phyloP scores from a whole-genome alignment of 2,113 vertebrate species.

The Otus sunia region DNA sequence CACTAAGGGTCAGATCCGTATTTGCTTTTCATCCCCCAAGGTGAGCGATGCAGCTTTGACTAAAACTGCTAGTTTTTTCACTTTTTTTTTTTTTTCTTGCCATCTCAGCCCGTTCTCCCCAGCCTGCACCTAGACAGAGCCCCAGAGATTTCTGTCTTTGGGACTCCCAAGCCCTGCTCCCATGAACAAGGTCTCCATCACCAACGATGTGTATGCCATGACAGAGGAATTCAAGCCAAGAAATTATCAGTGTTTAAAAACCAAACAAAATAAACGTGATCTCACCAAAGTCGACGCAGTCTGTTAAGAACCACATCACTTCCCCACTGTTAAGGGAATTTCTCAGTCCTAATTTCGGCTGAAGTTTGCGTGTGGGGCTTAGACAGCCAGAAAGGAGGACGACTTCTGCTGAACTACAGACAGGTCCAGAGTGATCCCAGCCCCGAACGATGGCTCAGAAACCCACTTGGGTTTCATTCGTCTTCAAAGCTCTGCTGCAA shows the following conservation, averaged over 20 bases:
- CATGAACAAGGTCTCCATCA: background rate
- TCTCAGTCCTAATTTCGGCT: background rate
- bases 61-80: background rate
- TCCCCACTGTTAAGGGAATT: background rate
- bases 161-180: background rate
- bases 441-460: accelerated
- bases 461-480: accelerated
- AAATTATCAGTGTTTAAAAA: background rate
- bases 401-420: background rate
- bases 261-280: accelerated
- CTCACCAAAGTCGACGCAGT: accelerated
- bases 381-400: background rate
- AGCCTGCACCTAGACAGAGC: background rate
- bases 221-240: background rate
- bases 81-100: background rate
- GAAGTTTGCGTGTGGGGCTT: background rate
- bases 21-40: background rate
- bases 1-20: background rate
- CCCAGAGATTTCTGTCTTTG: background rate
- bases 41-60: background rate
- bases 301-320: background rate
- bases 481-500: background rate
- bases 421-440: background rate
- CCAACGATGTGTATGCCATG: accelerated
- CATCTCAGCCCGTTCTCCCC: background rate